Base-by-base conservation (phyloP, 2,797 vertebrate species). In the Prionace glauca region DNA sequence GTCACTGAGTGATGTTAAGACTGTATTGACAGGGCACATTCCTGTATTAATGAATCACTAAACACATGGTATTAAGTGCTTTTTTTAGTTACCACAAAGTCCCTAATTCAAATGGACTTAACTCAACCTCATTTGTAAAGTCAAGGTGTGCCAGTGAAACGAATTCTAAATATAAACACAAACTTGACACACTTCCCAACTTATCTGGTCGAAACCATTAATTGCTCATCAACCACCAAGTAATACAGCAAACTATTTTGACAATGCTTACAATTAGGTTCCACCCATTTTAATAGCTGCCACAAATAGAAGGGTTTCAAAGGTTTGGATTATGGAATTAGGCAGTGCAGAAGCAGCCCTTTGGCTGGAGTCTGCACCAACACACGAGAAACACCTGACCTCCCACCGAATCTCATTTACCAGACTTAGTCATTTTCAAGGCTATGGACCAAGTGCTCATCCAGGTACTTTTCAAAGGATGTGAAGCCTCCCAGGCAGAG, bases 211-310 rank as follows among this genome's bases (percentile, higher is more conserved):
- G 32, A 18, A 65, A 91, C 29, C 60, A 62, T 62, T 26, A 65
- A 65, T 91, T 91, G 88, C 60, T 91, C 56, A 32, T 91, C 62
- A 56, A 67, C 60, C 88, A 20, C 60, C 32, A 65, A 65, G 88
- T 60, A 91, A 62, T 88, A 32, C 60, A 8, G 56, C 16, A 62
- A 88, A 91, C 56, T 91, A 91, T 91, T 62, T 91, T 22, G n/a
- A 65, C 60, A 91, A 87, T 87, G 86, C 86, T 56, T 87, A 45
- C 24, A 50, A 91, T 91, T 91, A 91, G 14, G 88, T n/a, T 29
- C 56, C 88, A 91, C 60, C 88, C 60, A n/a, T n/a, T 91, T 91
- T 91, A 62, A 91, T 32, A 62, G 88, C 65, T n/a, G 32, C 60
- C 29, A 67, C 56, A 91, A 62, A 4, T 91, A 60, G 60, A 32